A percentile compares a stretch with the other conserved stretches of the same genome.
phyloP scores from a whole-genome alignment of 2,113 vertebrate species.

The Protomyctophum bolini region DNA sequence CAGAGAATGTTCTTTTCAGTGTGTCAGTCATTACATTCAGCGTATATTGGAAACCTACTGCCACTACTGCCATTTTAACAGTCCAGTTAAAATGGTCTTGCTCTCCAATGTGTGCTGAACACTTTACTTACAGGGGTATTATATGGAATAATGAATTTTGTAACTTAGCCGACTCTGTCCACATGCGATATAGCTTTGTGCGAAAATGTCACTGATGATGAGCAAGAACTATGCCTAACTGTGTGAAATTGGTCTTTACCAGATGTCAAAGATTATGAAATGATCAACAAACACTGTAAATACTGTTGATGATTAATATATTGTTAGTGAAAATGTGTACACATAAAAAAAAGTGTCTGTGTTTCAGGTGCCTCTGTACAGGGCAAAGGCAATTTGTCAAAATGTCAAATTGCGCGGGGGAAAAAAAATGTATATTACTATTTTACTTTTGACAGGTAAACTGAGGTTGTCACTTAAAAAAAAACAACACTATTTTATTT shows the following conservation, averaged over 20 bases:
- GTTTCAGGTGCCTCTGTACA: conserved; percentile 70
- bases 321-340: conserved; percentile 72
- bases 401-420: conserved; percentile 43
- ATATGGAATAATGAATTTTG: conserved; percentile 37
- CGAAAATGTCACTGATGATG: neutral
- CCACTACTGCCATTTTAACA: conserved; percentile 52
- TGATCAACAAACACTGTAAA: conserved; percentile 72
- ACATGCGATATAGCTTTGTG: neutral
- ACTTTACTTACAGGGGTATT: conserved; percentile 23
- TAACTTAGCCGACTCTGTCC: conserved; percentile 24
- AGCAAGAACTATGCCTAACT: conserved; percentile 14
- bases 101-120: conserved; percentile 50
- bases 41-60: conserved; percentile 48
- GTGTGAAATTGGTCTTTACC: conserved; percentile 37
- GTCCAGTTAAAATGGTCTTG: conserved; percentile 32
- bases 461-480: conserved; percentile 55
- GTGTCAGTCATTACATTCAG: conserved; percentile 34
- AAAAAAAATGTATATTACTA: conserved; percentile 54
- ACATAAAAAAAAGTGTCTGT: conserved; percentile 61
- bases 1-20: conserved; percentile 16
- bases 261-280: conserved; percentile 72
- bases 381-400: conserved; percentile 56
- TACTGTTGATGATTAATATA: conserved; percentile 69
- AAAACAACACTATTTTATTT: conserved; percentile 60
- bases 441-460: conserved; percentile 71